Percentiles rank a stretch among this genome's conserved stretches.
Conservation (phyloP, 1,140 invertebrate genomes). For the Wiebesia pumilae region DNA sequence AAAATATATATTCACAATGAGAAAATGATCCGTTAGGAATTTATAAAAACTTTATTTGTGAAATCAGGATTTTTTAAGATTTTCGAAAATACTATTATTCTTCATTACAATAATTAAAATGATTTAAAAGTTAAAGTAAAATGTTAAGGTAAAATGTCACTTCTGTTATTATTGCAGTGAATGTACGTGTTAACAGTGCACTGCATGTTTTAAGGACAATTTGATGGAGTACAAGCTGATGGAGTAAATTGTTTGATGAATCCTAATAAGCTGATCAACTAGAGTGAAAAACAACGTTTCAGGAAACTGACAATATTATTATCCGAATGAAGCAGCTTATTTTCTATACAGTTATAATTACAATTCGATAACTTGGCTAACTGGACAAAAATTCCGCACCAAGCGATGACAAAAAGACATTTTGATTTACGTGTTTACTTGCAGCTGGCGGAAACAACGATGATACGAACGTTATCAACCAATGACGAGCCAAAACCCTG, state of each 20-base stretch:
- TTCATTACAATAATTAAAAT: neutral
- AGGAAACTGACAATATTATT: neutral
- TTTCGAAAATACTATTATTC: neutral
- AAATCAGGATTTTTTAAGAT: neutral
- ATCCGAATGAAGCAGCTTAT: neutral
- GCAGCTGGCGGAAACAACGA: neutral
- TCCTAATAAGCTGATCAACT: neutral
- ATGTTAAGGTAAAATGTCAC: neutral
- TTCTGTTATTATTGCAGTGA: neutral
- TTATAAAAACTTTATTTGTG: neutral
- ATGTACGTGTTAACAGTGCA: neutral
- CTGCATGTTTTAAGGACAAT: neutral
- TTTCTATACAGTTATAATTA: slow-evolving; percentile 41
- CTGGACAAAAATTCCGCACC: slow-evolving; percentile 2
- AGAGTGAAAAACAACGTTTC: neutral
- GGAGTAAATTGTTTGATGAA: neutral
- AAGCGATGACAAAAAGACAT: neutral
- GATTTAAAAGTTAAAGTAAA: neutral
- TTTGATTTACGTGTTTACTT: neutral
- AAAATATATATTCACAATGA: neutral
- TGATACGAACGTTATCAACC: neutral
- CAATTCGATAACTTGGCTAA: slow-evolving; percentile 15
- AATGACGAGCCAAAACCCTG: neutral
- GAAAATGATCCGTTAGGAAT: neutral
- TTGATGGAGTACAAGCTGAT: neutral